phyloP scores from a whole-genome alignment of 2,888 invertebrate genomes.

The Beris chalybata region DNA sequence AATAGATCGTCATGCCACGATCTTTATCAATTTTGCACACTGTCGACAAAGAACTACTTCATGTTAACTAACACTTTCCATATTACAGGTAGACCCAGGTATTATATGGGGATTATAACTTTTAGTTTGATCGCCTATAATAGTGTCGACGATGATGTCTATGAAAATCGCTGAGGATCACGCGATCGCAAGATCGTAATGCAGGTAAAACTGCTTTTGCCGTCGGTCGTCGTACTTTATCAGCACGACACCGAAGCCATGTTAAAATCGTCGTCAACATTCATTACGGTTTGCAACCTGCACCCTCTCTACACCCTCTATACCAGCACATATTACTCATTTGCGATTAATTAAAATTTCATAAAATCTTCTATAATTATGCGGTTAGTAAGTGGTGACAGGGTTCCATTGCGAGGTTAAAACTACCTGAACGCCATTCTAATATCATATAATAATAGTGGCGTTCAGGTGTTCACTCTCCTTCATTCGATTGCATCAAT shows the following conservation, averaged over 20 bases:
- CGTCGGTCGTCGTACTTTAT: no score
- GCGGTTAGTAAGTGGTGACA: slow-evolving; percentile 13
- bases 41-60: slow-evolving; percentile 15
- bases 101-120: no score
- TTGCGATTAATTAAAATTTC: slow-evolving; percentile 29
- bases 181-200: no score
- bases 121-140: no score
- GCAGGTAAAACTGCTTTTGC: no score
- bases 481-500: slow-evolving; percentile 25
- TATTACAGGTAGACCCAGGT: not conserved
- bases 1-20: slow-evolving; percentile 28
- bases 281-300: no score
- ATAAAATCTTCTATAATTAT: slow-evolving; percentile 13
- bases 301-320: no score
- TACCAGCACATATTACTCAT: not conserved
- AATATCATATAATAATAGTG: no score
- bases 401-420: slow-evolving; percentile 4
- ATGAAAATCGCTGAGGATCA: no score
- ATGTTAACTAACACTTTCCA: slow-evolving; percentile 23
- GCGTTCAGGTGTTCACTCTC: slow-evolving; percentile 22
- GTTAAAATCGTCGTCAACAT: no score
- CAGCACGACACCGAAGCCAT: no score
- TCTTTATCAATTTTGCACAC: slow-evolving; percentile 20
- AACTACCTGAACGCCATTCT: not conserved
- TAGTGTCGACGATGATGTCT: no score